Evolutionary conservation across 2,113 vertebrate genomes (phyloP), one percentile per base, ranked within the genome.

Genomic region (Phalacrocorax carbo): DNA sequence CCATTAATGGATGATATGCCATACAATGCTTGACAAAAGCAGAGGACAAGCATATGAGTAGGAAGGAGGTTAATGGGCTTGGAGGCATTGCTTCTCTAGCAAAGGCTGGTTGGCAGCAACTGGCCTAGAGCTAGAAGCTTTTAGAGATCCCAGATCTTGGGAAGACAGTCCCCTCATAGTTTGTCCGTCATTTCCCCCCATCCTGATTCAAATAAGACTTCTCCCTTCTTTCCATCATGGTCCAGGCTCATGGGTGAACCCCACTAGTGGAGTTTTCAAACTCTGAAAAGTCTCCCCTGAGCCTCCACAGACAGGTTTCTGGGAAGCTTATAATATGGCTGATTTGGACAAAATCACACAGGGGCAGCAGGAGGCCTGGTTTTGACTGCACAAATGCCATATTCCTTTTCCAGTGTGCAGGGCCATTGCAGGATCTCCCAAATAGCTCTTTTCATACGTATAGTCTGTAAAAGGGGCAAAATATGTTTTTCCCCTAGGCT

Each of bases 121-220:
- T 58, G 32, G 38, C 6, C 32, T 90, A 71, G 73, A 90, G 42
- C 16, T 38, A 46, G 38, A 58, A 87, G 26, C 26, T 93, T 58
- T 66, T 83, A 60, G 58, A 83, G 17, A 93, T 16, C 71, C 34
- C 40, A 44, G 82, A 77, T 18, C 66, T 76, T 80, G 62, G 66
- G n/a, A 76, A 88, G 62, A 64, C 40, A 12, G 18, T 17, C 5
- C 23, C 4, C 10, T 86, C 52, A 17, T 23, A 68, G 22, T 78
- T 72, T 58, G 27, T 55, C 48, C 32, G 38, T 81, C 0, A 0
- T 71, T 78, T 79, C 9, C 9, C 14, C 36, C 21, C 21, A 14
- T 75, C 10, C 15, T 48, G 22, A 42, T 82, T 77, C 25, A 79
- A 17, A 32, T 49, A 21, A 76, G 88, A 58, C 22, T 40, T 46